Evolutionary conservation across 2,113 vertebrate species (phyloP), one percentile per base, ranked within the genome.

Genomic region (Oenanthe oenanthe): DNA sequence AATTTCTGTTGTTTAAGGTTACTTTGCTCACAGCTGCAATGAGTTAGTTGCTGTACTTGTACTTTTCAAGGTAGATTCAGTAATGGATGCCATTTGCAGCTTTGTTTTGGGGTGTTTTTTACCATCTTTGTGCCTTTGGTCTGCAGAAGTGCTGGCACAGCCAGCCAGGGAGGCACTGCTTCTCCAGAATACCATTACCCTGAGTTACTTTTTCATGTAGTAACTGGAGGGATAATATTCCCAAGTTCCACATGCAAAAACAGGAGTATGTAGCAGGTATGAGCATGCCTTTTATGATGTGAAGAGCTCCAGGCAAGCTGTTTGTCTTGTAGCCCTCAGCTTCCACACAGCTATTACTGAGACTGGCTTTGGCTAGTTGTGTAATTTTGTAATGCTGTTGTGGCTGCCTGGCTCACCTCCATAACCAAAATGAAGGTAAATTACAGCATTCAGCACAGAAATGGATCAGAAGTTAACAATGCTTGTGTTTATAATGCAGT

Each of bases 371-470:
- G 92, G 91, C 85, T 77, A 51, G 71, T 77, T 82, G 25, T 31
- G 19, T 71, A 20, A 70, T 89, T 89, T 40, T 81, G 54, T 68
- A 71, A 68, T 72, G 81, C 85, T 90, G n/a, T 68, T 94, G 91
- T 93, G 94, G 82, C 88, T 93, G 71, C 20, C 85, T 95, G 95
- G 82, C 88, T 91, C 78, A 75, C 58, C 76, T 92, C 89, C 94
- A 51, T 48, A 93, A 70, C 88, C 91, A 96, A 84, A 96, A 89
- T 74, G 63, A 89, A 85, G 47, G 79, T 85, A 88, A 97, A 97
- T 96, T 90, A 80, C 7, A 95, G 71, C 73, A 14, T 88, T 73
- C 66, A 45, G 73, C 86, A 68, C 63, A 91, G 60, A 93, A 94
- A 85, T 91, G 81, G 85, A 93, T 85, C 82, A 79, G 38, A 66